Percentiles rank a stretch among this genome's conserved stretches.
phyloP scores from a whole-genome alignment of 2,888 invertebrate species.

The Polia nebulosa region DNA sequence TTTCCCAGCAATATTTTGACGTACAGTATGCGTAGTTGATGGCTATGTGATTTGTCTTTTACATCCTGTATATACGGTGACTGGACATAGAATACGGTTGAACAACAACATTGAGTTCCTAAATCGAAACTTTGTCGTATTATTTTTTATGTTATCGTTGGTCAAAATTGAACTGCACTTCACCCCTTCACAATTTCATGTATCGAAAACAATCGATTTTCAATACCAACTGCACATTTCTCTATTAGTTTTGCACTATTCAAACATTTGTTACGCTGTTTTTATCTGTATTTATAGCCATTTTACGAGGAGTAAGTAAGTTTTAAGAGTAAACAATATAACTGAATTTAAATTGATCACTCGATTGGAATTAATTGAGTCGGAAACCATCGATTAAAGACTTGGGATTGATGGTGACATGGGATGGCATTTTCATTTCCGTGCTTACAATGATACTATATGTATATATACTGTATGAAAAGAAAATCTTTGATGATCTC shows the following conservation, averaged over 20 bases:
- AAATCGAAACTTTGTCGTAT: neutral
- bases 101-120: neutral
- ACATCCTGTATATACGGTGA: neutral
- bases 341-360: conserved; percentile 33
- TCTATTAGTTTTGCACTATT: conserved; percentile 16
- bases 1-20: no score
- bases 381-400: conserved; percentile 14
- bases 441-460: no score
- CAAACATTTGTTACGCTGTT: conserved; percentile 21
- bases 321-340: conserved; percentile 22
- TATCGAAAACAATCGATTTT: conserved; percentile 1
- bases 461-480: no score
- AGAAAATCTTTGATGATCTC: no score
- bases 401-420: neutral
- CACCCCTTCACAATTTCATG: neutral
- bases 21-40: no score
- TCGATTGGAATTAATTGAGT: conserved; percentile 19
- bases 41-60: no score
- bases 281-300: neutral
- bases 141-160: neutral
- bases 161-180: neutral
- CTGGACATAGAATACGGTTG: neutral
- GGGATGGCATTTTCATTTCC: neutral
- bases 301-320: conserved; percentile 30
- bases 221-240: conserved; percentile 2